A percentile compares a stretch with the other conserved stretches of the same genome.
phyloP scores from a whole-genome alignment of 2,113 vertebrate species.

The Clarias batrachus region DNA sequence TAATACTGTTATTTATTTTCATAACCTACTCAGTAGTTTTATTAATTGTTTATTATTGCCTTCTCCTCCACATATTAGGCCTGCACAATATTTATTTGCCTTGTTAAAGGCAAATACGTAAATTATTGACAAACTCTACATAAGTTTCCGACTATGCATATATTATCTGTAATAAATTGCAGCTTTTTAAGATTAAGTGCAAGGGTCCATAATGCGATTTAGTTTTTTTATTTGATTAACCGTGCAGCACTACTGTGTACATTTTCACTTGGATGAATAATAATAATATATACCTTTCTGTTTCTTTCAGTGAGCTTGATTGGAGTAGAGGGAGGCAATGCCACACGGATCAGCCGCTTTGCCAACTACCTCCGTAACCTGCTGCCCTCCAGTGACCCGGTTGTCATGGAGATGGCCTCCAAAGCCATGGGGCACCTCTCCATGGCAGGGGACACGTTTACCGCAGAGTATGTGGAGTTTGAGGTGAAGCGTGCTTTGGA shows the following conservation, averaged over 20 bases:
- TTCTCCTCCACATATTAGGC: no score
- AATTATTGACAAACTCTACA: no score
- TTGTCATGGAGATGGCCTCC: constrained; percentile 99
- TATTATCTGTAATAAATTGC: no score
- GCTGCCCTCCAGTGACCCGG: constrained; percentile 91
- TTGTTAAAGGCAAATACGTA: no score
- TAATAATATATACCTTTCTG: constrained; percentile 25
- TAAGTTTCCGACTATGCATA: no score
- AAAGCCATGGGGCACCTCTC: constrained; percentile 95
- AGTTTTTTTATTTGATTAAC: no score
- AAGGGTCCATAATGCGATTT: no score
- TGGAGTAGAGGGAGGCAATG: constrained; percentile 94
- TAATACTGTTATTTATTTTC: background rate
- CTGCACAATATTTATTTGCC: no score
- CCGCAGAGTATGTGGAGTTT: constrained; percentile 97
- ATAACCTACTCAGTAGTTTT: background rate
- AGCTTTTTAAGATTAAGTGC: no score
- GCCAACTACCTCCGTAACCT: constrained; percentile 97
- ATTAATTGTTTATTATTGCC: background rate
- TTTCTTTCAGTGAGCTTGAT: constrained; percentile 87
- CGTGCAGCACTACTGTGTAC: no score
- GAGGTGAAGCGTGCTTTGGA: constrained; percentile 97
- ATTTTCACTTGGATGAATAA: background rate
- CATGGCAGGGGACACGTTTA: constrained; percentile 97
- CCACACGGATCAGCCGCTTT: constrained; percentile 93